Conservation (phyloP, 37 sponge, comb jelly and placozoan species). For the Oscarella lobularis region DNA sequence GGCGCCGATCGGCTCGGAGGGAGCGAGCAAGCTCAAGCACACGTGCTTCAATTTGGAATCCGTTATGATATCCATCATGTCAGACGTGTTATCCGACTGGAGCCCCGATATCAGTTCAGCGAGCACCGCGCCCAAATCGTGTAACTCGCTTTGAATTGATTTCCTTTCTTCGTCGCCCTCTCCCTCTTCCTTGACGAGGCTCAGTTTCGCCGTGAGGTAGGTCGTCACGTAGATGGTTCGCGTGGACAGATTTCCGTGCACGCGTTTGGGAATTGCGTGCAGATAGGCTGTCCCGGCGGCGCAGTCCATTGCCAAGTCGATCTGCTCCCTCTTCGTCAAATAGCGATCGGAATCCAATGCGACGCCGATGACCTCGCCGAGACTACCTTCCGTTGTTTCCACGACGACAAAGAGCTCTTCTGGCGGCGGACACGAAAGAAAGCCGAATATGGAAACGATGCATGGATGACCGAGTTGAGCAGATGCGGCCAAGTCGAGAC, state of each 20-base stretch:
- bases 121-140: too few relatives aligned
- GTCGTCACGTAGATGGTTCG: neutral
- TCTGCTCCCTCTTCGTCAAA: neutral
- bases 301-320: neutral
- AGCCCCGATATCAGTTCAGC: too few relatives aligned
- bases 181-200: too few relatives aligned
- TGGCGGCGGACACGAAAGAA: neutral
- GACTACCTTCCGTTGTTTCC: neutral
- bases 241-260: neutral
- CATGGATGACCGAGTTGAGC: neutral
- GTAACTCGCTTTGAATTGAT: too few relatives aligned
- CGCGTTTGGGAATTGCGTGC: neutral
- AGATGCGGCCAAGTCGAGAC: neutral
- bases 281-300: neutral
- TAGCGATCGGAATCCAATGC: neutral
- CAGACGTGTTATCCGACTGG: too few relatives aligned
- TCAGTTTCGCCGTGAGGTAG: neutral
- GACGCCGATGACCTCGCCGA: neutral
- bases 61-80: too few relatives aligned
- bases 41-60: too few relatives aligned
- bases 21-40: too few relatives aligned
- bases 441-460: neutral
- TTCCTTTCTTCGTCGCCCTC: too few relatives aligned
- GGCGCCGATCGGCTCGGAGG: too few relatives aligned
- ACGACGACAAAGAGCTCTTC: neutral